Base-by-base conservation (phyloP, 2,797 vertebrate species). In the Astyanax mexicanus region DNA sequence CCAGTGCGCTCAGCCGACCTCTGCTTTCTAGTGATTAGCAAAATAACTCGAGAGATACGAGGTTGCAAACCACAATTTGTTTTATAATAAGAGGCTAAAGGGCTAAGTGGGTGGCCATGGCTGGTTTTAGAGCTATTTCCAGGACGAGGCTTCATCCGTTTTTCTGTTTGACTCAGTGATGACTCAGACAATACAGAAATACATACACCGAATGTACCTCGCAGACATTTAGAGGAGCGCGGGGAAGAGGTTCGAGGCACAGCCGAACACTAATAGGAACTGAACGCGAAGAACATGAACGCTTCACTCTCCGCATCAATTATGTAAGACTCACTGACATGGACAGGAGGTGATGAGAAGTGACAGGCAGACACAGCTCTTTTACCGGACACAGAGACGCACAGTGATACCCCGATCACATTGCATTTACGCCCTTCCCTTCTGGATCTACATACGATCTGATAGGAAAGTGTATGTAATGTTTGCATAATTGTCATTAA, bases 61-160 rank as follows among this genome's bases (percentile, higher is more conserved):
- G 19, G 7, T 9, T 52, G 11, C 25, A 74, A 32, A 44, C 15
- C n/a, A 35, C 8, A 64, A 12, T 44, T 4, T 25, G 1, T 45
- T 72, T 44, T 75, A 38, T 58, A 64, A 69, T 47, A 35, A 4
- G 62, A 75, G 64, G 72, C 70, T 66, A 66, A 73, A 74, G 49
- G 55, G 47, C 23, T 51, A 77, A 67, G 68, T 78, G 62, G 74
- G 71, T 60, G 77, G 74, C 40, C 35, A 52, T 32, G 32, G 74
- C 49, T 74, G 58, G 69, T 65, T 74, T 64, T 54, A 66, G 66
- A 65, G 77, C 66, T 82, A 74, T 79, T 79, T 75, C 49, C 62
- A 74, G 66, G 57, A 23, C 44, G 10, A 51, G 49, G 68, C 70
- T 61, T 5, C 73, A 42, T 77, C 25, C 49, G 51, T 54, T 35